These are phyloP conservation scores for Perognathus longimembris DNA, from an alignment of 2,113 vertebrate genomes.

Conservation along the genomic window DNA sequence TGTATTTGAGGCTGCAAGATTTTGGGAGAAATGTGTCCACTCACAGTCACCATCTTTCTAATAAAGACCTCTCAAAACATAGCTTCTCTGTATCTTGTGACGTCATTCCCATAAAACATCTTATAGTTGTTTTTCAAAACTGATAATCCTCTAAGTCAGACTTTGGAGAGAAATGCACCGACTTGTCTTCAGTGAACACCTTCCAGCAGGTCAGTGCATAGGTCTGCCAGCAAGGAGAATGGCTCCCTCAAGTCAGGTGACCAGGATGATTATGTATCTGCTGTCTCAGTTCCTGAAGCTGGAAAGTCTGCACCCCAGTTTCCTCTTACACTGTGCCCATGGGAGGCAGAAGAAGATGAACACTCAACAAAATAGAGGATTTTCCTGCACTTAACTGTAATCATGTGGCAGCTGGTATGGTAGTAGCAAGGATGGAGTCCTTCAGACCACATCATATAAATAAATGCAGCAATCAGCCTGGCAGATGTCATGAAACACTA, in stretches of 20 bases:
- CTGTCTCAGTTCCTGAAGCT: neutral
- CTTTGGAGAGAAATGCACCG: neutral
- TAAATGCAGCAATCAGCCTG: no score
- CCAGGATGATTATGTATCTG: neutral
- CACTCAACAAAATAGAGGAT: neutral
- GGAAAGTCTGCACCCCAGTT: neutral
- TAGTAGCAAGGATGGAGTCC: no score
- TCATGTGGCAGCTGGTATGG: neutral
- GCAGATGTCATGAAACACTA: neutral
- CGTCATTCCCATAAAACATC: no score
- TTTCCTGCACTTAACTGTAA: neutral
- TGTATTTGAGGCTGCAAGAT: no score
- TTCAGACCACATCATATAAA: neutral
- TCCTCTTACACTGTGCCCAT: neutral
- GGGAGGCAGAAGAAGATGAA: neutral
- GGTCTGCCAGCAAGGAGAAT: neutral
- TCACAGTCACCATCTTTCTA: no score
- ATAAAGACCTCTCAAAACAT: no score
- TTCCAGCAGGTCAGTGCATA: neutral
- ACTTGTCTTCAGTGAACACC: neutral
- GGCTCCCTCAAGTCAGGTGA: neutral
- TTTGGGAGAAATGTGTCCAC: no score
- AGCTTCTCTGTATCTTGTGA: no score
- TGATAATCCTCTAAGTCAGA: neutral
- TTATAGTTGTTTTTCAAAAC: no score